Base-by-base conservation (phyloP, 2,888 invertebrate genomes). In the Andrena praecox region DNA sequence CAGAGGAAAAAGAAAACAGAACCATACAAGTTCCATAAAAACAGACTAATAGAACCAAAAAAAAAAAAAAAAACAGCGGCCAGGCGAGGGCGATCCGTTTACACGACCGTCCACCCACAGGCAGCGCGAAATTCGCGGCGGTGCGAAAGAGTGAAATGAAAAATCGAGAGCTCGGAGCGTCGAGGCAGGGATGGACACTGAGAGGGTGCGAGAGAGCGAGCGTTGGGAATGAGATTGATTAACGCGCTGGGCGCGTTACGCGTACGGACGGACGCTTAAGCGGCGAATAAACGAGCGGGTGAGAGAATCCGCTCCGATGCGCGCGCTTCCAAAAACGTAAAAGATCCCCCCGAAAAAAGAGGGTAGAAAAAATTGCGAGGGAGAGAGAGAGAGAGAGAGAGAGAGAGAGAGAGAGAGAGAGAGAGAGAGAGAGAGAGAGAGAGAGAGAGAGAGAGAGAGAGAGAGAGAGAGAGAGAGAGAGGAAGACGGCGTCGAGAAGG, bases 91-190 rank as follows among this genome's bases (percentile, higher is more conserved):
- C 63, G 50, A 77, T 24, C 35, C 79, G 76, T 81, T 87, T 85
- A 75, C 56, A 66, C 75, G 84, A 59, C 56, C 77, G 79, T 82
- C 73, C 77, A 75, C 54, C 69, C 48, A 35, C 48, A 60, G 3
- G 52, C 33, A 33, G 24, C 56, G 27, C 42, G 60, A 60, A 10
- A 60, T 29, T 70, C 48, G 59, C 42, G 59, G n/a, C 20, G 42
- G 27, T 31, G 48, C 2, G 7, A 20, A 2, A 24, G 33, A 48
- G 0, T n/a, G 12, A 29, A 56, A 54, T 54, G 7, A 35, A 59
- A 48, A 24, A 35, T 24, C 42, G 16, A 12, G 48, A 31, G 10
- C 48, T 27, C 29, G n/a, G n/a, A 20, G 29, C 5, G 48, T 52
- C 24, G 16, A 31, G 24, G 5, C 16, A 56, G n/a, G 42, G 67